Evolutionary conservation across 2,797 vertebrate species (phyloP), one percentile per base, ranked within the genome.

Genomic region (Esox lucius): DNA sequence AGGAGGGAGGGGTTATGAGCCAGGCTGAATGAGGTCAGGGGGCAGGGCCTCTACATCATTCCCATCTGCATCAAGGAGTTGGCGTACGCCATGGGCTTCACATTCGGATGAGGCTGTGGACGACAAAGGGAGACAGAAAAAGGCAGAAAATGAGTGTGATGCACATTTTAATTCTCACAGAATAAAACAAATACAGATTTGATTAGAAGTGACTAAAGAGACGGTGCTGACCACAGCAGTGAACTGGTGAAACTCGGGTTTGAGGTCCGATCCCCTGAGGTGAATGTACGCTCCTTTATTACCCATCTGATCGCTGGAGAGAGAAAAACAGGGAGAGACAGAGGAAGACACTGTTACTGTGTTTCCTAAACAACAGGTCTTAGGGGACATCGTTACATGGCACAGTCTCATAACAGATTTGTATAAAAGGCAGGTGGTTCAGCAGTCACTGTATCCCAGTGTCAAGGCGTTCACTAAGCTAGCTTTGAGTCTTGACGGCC

Each of bases 251-350:
- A 98, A 98, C 86, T 96, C 94, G 81, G 96, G 96, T 88, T 95
- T 96, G 85, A 98, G 92, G 88, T 98, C 95, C 0, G 95, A 95
- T 91, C 96, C 97, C 90, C 91, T 95, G 92, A 98, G 96, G 90
- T 97, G 96, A 84, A 98, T 98, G 81, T 97, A 98, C 42, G 96
- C 95, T 88, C 96, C 97, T 94, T 97, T 97, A 84, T 98, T 98
- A 82, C 94, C 97, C 96, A 98, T 98, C 94, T 98, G 97, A 91
- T 98, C 97, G 91, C 97, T 98, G n/a, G 13, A 33, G 46, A 74
- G 75, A 33, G 75, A 16, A 19, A 31, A 19, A 81, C 13, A 75
- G 73, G 33, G 39, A 28, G 74, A 42, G 42, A 28, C n/a, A 35
- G 33, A 46, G 11, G 59, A 67, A 75, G 0, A 51, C 9, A 6